Conservation (phyloP, 53 echinoderm and acorn worm genomes). For the Henricia sp. region DNA sequence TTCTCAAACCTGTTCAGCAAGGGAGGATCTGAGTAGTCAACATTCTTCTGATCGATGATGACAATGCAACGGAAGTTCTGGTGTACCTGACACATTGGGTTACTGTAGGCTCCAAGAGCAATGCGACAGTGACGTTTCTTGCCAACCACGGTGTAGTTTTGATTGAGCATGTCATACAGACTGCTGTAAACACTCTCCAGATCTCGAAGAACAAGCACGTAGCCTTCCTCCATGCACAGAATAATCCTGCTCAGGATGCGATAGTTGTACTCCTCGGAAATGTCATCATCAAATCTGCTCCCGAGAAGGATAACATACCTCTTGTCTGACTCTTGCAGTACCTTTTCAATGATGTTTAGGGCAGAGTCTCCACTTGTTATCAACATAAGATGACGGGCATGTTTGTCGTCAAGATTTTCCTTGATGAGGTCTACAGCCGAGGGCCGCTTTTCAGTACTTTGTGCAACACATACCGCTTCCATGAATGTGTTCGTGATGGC, state of each 20-base stretch:
- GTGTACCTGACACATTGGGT: slow-evolving; percentile 67
- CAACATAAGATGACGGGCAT: slow-evolving; percentile 61
- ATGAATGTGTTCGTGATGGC: slow-evolving; percentile 49
- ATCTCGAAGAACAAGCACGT: slow-evolving; percentile 49
- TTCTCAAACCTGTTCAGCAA: slow-evolving; percentile 68
- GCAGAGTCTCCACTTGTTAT: slow-evolving; percentile 65
- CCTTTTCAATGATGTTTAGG: slow-evolving; percentile 45
- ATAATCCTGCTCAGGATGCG: slow-evolving; percentile 56
- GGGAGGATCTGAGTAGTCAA: slow-evolving; percentile 53
- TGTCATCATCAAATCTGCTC: slow-evolving; percentile 61
- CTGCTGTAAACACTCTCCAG: slow-evolving; percentile 63
- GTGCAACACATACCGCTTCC: slow-evolving; percentile 30
- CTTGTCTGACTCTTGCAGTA: slow-evolving; percentile 2
- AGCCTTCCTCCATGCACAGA: slow-evolving; percentile 58
- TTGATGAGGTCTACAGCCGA: slow-evolving; percentile 33
- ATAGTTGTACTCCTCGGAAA: slow-evolving; percentile 63
- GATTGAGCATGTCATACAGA: slow-evolving; percentile 66
- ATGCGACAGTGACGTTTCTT: slow-evolving; percentile 56
- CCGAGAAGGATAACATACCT: slow-evolving; percentile 38
- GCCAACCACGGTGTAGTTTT: slow-evolving; percentile 55
- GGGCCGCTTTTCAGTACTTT: slow-evolving; percentile 14
- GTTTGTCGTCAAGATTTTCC: slow-evolving; percentile 48
- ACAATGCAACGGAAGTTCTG: slow-evolving; percentile 61
- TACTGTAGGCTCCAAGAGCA: slow-evolving; percentile 62
- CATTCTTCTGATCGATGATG: slow-evolving; percentile 54